These are phyloP conservation scores for Aptenodytes patagonicus DNA, from an alignment of 2,113 vertebrate species.

Conservation along the genomic window DNA sequence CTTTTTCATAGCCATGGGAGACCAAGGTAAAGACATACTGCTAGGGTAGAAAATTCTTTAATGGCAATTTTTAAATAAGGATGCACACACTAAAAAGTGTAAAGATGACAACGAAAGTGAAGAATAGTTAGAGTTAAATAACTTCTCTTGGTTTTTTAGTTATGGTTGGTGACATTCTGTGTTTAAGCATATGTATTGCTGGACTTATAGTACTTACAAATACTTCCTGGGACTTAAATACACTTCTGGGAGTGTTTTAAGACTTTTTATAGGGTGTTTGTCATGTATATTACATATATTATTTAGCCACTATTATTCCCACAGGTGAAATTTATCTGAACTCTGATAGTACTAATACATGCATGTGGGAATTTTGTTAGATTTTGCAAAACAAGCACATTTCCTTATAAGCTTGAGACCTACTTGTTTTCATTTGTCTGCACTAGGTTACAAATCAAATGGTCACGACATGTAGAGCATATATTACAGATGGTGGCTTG, in stretches of 20 bases:
- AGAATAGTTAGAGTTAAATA: not conserved
- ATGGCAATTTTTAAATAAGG: not conserved
- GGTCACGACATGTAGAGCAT: constrained; percentile 81
- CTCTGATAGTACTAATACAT: not conserved
- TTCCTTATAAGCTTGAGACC: not conserved
- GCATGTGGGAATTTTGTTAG: not conserved
- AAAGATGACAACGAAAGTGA: not conserved
- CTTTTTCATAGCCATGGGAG: not conserved
- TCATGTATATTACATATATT: not conserved
- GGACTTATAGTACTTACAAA: not conserved
- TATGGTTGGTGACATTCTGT: not conserved
- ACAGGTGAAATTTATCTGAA: not conserved
- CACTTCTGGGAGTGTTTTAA: not conserved
- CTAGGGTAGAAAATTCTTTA: not conserved
- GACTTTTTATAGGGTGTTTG: not conserved
- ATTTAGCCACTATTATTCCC: not conserved
- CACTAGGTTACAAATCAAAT: constrained; percentile 86
- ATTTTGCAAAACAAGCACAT: not conserved
- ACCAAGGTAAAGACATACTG: not conserved
- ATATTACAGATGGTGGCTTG: constrained; percentile 79
- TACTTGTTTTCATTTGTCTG: not conserved
- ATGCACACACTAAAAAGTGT: not conserved
- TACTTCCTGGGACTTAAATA: not conserved
- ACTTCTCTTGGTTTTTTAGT: not conserved
- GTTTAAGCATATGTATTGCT: not conserved